Evolutionary conservation across 2,113 vertebrate genomes (phyloP).

Genomic region (Cottus gobio): DNA sequence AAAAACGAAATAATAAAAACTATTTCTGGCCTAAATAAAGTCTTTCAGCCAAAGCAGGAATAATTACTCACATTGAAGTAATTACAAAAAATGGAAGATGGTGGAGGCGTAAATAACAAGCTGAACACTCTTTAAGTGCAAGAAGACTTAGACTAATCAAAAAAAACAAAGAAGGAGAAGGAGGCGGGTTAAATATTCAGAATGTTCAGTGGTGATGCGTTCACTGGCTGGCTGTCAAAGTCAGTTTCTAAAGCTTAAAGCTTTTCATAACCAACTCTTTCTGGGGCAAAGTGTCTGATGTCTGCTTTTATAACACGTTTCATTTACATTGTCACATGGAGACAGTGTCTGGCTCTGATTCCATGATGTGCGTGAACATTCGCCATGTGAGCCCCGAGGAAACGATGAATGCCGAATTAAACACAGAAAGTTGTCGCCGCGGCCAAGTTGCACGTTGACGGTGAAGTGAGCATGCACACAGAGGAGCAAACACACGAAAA

Average conservation of each 20-base stretch:
- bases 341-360: conserved; percentile 15
- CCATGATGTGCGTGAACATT: conserved; percentile 43
- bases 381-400: conserved; percentile 18
- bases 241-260: background rate
- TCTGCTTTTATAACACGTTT: conserved; percentile 18
- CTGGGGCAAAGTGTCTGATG: conserved; percentile 5
- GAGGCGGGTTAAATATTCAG: background rate
- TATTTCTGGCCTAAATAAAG: conserved; percentile 1
- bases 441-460: conserved; percentile 9
- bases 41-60: background rate
- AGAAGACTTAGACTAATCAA: background rate
- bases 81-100: background rate
- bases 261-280: background rate
- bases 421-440: background rate
- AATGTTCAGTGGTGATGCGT: background rate
- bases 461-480: conserved; percentile 23
- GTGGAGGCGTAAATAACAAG: background rate
- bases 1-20: background rate
- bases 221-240: conserved; percentile 27
- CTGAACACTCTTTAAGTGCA: too few species aligned
- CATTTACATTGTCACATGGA: conserved; percentile 15
- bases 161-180: background rate
- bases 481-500: conserved; percentile 4
- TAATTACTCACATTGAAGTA: conserved; percentile 10
- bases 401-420: conserved; percentile 37